Evolutionary conservation across 2,113 vertebrate species (phyloP).

Genomic region (Callaeas wilsoni): DNA sequence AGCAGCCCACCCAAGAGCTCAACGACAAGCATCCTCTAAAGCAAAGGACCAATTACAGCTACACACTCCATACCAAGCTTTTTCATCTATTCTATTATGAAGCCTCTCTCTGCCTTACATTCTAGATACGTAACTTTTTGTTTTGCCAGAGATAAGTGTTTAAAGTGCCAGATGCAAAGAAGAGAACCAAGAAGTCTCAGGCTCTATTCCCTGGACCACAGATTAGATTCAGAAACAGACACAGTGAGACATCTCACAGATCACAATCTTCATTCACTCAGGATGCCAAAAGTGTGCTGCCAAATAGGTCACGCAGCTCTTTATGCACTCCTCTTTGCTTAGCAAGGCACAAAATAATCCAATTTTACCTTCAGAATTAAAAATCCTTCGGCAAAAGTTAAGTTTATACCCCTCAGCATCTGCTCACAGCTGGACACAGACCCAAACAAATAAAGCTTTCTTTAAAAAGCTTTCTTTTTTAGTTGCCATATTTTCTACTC

Average conservation of each 20-base stretch:
- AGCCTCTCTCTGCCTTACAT: not conserved
- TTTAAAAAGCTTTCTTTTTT: not conserved
- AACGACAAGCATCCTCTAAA: not conserved
- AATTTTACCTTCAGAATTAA: not conserved
- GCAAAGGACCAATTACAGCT: not conserved
- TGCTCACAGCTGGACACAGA: not conserved
- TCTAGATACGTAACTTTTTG: not conserved
- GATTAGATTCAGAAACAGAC: not conserved
- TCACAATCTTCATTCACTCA: not conserved
- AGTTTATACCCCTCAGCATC: not conserved
- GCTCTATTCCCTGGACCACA: not conserved
- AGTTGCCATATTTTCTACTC: not conserved
- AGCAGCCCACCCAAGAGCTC: not conserved
- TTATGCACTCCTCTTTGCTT: not conserved
- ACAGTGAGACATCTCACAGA: not conserved
- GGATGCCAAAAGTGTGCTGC: not conserved
- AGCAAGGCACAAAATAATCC: not conserved
- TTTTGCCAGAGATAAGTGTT: not conserved
- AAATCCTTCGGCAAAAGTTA: not conserved
- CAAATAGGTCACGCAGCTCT: not conserved
- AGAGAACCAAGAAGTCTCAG: not conserved
- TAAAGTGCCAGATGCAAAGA: not conserved
- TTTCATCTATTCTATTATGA: not conserved
- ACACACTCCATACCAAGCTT: fast-evolving
- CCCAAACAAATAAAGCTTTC: not conserved